These are phyloP conservation scores for Acomys russatus DNA, from an alignment of 2,797 vertebrate species.

Conservation along the genomic window DNA sequence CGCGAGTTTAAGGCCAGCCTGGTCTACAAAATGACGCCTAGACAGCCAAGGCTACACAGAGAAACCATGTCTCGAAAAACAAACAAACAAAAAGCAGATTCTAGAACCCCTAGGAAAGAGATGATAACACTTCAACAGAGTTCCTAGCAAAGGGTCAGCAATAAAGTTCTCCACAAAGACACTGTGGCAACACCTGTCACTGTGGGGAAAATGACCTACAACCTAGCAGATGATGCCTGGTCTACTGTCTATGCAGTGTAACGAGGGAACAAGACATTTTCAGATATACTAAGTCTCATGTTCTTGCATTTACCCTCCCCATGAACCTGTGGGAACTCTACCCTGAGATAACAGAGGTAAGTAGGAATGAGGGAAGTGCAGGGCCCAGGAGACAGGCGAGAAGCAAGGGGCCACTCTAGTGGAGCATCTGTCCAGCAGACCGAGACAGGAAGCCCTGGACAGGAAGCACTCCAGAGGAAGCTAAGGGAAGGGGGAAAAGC, in stretches of 20 bases:
- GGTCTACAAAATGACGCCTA: too few species aligned
- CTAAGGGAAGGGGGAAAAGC: neutral
- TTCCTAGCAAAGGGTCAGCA: neutral
- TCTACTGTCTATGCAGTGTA: neutral
- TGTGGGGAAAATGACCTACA: neutral
- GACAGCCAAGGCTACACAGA: too few species aligned
- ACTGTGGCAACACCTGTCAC: neutral
- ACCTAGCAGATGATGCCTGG: neutral
- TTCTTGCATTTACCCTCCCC: neutral
- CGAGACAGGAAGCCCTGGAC: neutral
- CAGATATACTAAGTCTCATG: neutral
- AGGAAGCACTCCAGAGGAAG: neutral
- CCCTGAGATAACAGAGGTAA: neutral
- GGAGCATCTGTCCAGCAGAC: neutral
- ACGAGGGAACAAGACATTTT: slow-evolving; percentile 5
- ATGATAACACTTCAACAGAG: neutral
- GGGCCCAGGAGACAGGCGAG: neutral
- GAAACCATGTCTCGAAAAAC: too few species aligned
- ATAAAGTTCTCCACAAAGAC: neutral
- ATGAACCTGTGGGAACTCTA: slow-evolving; percentile 23
- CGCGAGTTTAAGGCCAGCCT: too few species aligned
- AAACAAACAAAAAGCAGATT: too few species aligned
- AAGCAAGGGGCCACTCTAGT: neutral
- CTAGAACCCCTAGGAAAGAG: neutral
- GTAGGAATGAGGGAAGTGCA: neutral